A percentile compares a stretch with the other conserved stretches of the same genome.
phyloP scores from a whole-genome alignment of 2,888 invertebrate genomes.

The Drosophila atripex region DNA sequence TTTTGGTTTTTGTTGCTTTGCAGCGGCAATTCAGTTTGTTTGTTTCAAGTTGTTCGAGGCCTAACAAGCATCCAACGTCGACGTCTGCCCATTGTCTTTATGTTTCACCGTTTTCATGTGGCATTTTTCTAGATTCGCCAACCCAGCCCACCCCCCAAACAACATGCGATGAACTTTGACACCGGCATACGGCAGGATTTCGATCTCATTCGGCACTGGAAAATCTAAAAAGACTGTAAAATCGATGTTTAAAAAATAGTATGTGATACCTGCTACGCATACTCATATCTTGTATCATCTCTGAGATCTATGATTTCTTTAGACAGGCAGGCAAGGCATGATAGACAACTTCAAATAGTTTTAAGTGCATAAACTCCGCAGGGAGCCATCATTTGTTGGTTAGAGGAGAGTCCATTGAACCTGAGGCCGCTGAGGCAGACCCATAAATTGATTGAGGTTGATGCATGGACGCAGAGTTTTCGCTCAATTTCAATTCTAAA shows the following conservation, averaged over 20 bases:
- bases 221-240: slow-evolving; percentile 1
- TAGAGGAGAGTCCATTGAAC: slow-evolving; percentile 31
- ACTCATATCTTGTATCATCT: neutral
- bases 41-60: slow-evolving; percentile 66
- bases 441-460: slow-evolving; percentile 74
- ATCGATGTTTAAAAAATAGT: neutral
- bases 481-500: slow-evolving; percentile 64
- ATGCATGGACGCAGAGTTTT: slow-evolving; percentile 44
- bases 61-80: slow-evolving; percentile 64
- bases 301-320: no score
- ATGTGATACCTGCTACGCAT: neutral
- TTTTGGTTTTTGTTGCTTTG: slow-evolving; percentile 40
- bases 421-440: slow-evolving; percentile 5
- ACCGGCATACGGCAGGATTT: slow-evolving; percentile 41
- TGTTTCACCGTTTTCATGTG: slow-evolving; percentile 40
- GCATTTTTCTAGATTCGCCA: slow-evolving; percentile 77
- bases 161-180: slow-evolving; percentile 78
- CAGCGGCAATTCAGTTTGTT: slow-evolving; percentile 69
- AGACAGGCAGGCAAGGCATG: no score
- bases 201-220: neutral
- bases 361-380: neutral
- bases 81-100: slow-evolving; percentile 76
- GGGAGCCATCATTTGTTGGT: neutral
- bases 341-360: neutral
- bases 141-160: slow-evolving; percentile 62